These are phyloP conservation scores for Drosophila chauvacae DNA, from an alignment of 1,140 invertebrate species.

Conservation along the genomic window DNA sequence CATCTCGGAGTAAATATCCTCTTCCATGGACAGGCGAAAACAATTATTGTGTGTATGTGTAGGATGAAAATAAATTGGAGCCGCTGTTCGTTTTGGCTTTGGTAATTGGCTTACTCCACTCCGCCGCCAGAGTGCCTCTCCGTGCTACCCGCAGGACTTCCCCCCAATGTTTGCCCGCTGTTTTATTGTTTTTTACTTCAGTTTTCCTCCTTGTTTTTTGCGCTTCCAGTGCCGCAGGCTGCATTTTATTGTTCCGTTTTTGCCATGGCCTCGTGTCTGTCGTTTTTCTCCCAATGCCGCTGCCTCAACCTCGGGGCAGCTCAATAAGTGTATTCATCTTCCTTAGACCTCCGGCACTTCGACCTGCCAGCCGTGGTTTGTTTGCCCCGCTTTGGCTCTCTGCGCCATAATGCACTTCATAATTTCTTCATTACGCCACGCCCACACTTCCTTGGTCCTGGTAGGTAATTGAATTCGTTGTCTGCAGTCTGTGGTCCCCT, in stretches of 20 bases:
- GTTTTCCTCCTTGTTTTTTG: not conserved
- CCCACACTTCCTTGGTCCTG: conserved; percentile 2
- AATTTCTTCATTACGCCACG: conserved; percentile 71
- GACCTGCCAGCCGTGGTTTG: conserved; percentile 21
- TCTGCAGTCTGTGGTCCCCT: conserved; percentile 74
- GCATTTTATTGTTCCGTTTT: conserved; percentile 68
- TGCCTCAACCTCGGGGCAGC: conserved; percentile 44
- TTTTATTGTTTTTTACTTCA: conserved; percentile 12
- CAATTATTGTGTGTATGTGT: conserved; percentile 32
- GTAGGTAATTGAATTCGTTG: conserved; percentile 70
- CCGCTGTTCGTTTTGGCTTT: conserved; percentile 41
- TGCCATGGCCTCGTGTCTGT: conserved; percentile 21
- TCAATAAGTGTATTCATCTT: conserved; percentile 56
- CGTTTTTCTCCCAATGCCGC: conserved; percentile 4
- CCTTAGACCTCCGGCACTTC: not conserved
- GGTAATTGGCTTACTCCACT: conserved; percentile 49
- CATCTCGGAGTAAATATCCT: not conserved
- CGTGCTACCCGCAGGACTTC: conserved; percentile 1
- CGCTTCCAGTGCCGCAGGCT: conserved; percentile 50
- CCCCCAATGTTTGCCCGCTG: conserved; percentile 10
- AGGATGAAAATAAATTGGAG: conserved; percentile 45
- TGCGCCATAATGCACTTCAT: conserved; percentile 72
- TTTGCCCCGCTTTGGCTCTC: conserved; percentile 25
- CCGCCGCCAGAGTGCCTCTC: not conserved
- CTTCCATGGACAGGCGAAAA: conserved; percentile 3